Percentiles rank a stretch among this genome's conserved stretches.
phyloP scores from a whole-genome alignment of 2,113 vertebrate genomes.

The Todiramphus saurophagus region DNA sequence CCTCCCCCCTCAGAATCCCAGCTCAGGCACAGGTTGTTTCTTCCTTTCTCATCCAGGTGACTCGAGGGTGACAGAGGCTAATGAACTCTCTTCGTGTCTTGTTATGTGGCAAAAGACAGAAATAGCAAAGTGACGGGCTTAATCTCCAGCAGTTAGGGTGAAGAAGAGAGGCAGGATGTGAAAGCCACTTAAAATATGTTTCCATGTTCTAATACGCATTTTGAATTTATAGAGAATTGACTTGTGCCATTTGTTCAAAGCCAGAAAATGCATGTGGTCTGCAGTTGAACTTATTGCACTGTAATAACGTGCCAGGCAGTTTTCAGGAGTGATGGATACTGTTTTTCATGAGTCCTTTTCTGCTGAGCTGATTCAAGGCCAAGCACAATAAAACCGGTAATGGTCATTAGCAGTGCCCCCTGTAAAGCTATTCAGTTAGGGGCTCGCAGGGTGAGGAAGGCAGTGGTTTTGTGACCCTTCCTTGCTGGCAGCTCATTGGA shows the following conservation, averaged over 20 bases:
- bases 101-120: constrained; percentile 16
- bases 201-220: constrained; percentile 69
- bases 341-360: constrained; percentile 27
- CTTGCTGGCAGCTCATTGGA: neutral
- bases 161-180: constrained; percentile 64
- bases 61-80: neutral
- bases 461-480: neutral
- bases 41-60: constrained; percentile 2
- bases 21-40: neutral
- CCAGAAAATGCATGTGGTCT: constrained; percentile 62
- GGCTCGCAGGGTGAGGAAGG: neutral
- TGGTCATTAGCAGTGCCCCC: neutral
- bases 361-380: constrained; percentile 47
- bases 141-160: constrained; percentile 68
- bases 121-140: constrained; percentile 58
- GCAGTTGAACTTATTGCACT: constrained; percentile 62
- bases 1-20: neutral
- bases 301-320: constrained; percentile 68
- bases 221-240: constrained; percentile 73
- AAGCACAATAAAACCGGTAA: neutral
- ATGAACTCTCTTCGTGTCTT: constrained; percentile 42
- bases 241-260: constrained; percentile 71
- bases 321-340: constrained; percentile 68
- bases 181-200: constrained; percentile 73
- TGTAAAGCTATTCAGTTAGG: neutral